Percentiles rank a stretch among this genome's conserved stretches.
phyloP scores from a whole-genome alignment of 2,888 invertebrate genomes.

The Spodoptera exigua region DNA sequence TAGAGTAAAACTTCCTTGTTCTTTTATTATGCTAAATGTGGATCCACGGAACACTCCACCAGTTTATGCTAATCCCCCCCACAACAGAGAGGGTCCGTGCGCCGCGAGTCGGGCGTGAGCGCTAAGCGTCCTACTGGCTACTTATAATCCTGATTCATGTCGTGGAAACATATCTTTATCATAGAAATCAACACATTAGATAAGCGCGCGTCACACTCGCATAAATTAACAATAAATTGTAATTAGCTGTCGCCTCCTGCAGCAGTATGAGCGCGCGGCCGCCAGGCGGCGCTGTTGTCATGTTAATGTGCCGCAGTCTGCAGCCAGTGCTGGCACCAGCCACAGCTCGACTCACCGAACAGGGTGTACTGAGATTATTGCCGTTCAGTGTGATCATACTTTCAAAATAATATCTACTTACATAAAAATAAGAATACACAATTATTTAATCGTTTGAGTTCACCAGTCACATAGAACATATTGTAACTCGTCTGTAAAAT shows the following conservation, averaged over 20 bases:
- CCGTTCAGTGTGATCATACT: too few species aligned
- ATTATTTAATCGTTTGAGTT: too few species aligned
- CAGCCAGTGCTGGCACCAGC: too few species aligned
- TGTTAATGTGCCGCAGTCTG: conserved; percentile 35
- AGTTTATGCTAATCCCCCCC: not conserved
- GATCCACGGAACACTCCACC: not conserved
- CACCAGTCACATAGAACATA: too few species aligned
- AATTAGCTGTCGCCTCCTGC: conserved; percentile 30
- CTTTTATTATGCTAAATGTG: too few species aligned
- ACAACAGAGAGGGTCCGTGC: not conserved
- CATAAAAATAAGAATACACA: too few species aligned
- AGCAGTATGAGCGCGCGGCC: conserved; percentile 22
- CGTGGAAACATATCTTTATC: conserved; percentile 32
- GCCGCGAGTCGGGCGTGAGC: too few species aligned
- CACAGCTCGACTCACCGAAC: too few species aligned
- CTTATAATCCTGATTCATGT: conserved; percentile 46
- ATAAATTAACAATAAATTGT: conserved; percentile 54
- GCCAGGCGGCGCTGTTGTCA: conserved; percentile 29
- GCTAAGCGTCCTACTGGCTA: not conserved
- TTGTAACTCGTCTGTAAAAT: too few species aligned
- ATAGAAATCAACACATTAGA: conserved; percentile 42
- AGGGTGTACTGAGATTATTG: too few species aligned
- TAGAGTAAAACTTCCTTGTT: too few species aligned
- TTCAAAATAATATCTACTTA: too few species aligned
- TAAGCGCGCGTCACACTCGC: conserved; percentile 21